These are phyloP conservation scores for Sitobion miscanthi DNA, from an alignment of 1,140 invertebrate species.

Conservation along the genomic window DNA sequence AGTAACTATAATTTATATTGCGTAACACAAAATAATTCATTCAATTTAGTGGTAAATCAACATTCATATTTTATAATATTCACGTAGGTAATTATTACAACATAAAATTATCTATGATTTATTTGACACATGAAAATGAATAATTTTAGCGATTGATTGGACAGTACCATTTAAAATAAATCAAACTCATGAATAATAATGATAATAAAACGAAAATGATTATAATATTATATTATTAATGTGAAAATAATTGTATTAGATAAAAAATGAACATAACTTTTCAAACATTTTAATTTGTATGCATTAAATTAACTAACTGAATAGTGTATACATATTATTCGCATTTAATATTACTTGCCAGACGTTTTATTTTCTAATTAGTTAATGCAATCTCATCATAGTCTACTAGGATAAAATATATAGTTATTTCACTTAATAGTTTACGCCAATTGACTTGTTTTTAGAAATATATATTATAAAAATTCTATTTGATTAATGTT, in stretches of 20 bases:
- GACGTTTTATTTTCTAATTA: too few relatives aligned
- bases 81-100: not conserved
- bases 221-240: not conserved
- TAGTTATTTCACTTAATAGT: too few relatives aligned
- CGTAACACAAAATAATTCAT: not conserved
- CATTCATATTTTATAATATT: not conserved
- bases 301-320: not conserved
- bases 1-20: not conserved
- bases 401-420: too few relatives aligned
- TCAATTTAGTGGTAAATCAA: not conserved
- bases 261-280: not conserved
- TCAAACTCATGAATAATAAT: not conserved
- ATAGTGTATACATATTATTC: too few relatives aligned
- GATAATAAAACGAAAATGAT: not conserved
- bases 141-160: not conserved
- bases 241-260: not conserved
- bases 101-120: not conserved
- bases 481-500: too few relatives aligned
- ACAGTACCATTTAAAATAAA: not conserved
- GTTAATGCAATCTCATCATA: too few relatives aligned
- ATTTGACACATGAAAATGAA: conserved; percentile 2
- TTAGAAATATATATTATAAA: too few relatives aligned
- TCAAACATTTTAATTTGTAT: not conserved
- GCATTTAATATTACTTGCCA: too few relatives aligned
- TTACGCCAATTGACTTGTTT: too few relatives aligned